phyloP scores from a whole-genome alignment of 1,140 invertebrate genomes.

The Drosophila grimshawi region DNA sequence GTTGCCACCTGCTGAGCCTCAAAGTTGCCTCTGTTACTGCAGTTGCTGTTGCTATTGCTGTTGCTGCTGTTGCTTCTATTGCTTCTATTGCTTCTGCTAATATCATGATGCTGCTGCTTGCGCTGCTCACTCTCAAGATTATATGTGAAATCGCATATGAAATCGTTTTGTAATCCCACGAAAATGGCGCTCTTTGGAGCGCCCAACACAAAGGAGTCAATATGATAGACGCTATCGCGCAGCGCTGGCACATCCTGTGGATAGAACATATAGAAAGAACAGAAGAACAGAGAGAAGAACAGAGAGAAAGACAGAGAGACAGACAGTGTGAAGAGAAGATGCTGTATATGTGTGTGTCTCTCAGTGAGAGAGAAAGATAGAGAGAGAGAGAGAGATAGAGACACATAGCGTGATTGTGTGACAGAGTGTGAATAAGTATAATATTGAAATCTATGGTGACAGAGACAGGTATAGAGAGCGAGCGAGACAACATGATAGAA shows the following conservation, averaged over 20 bases:
- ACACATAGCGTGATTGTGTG: constrained; percentile 19
- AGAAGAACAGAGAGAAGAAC: constrained; percentile 53
- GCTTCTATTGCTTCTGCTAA: constrained; percentile 10
- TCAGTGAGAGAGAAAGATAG: constrained; percentile 7
- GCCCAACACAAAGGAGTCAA: constrained; percentile 80
- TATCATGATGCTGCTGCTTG: constrained; percentile 18
- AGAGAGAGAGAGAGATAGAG: background rate
- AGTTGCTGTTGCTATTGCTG: constrained; percentile 15
- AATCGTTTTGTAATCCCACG: constrained; percentile 82
- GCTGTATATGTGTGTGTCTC: constrained; percentile 3
- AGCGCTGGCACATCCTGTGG: constrained; percentile 79
- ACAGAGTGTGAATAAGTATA: constrained; percentile 3
- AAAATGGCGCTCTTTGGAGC: constrained; percentile 83
- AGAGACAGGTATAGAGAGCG: constrained; percentile 9
- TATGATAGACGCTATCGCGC: constrained; percentile 78
- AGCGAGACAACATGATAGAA: background rate
- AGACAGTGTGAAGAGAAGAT: constrained; percentile 29
- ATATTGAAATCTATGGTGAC: background rate
- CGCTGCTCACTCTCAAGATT: constrained; percentile 40
- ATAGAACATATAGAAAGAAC: constrained; percentile 70
- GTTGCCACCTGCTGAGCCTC: constrained; percentile 16
- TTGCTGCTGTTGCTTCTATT: constrained; percentile 9
- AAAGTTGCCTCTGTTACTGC: constrained; percentile 10
- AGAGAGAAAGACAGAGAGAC: constrained; percentile 50
- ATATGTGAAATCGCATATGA: constrained; percentile 66